Base-by-base conservation (phyloP, 2,113 vertebrate genomes). In the Xenotilapia caudafasciata region DNA sequence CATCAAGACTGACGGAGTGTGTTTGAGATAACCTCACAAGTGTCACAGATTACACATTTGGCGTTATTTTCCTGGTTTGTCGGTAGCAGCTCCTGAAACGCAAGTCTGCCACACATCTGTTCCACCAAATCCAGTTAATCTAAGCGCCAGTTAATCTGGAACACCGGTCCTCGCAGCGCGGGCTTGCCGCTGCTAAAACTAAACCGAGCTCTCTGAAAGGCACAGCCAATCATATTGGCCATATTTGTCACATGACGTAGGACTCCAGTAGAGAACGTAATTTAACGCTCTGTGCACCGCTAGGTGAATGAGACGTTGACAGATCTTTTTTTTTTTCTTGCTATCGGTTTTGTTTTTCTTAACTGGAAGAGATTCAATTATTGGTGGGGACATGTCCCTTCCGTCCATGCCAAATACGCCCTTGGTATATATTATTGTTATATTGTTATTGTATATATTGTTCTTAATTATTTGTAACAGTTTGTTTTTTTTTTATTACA, bases 61-160 rank as follows among this genome's bases (percentile, higher is more conserved):
- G n/a, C n/a, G 5, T 17, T 1, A 7, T 51, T 21, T 53, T 53
- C 5, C 53, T 21, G 51, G 51, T 53, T 53, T 53, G 51, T 53
- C 51, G 19, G 51, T 53, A 53, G 19, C 9, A 21, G 51, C 51
- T 53, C n/a, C 51, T 54, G n/a, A 21, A 54, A 54, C 5, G 6
- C n/a, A 54, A 54, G 2, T 0, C 51, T 53, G 51, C 51, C n/a
- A 53, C 51, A 53, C 51, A 21, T 53, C 9, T 53, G 49, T n/a
- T 53, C 9, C 0, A 53, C 19, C 49, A 53, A 53, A 2, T 2
- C 9, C 49, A n/a, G 49, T 53, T 53, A 1, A 53, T n/a, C 49
- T 53, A 51, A 5, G 0, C 3, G 5, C 17, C 49, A 51, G 49
- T 40, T 11, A 11, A 40, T 40, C 38, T 40, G 10, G 38, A 11